Percentiles rank a stretch among this genome's conserved stretches.
These are phyloP conservation scores for Lysiphlebus fabarum DNA, from an alignment of 1,140 invertebrate species.

Conservation along the genomic window DNA sequence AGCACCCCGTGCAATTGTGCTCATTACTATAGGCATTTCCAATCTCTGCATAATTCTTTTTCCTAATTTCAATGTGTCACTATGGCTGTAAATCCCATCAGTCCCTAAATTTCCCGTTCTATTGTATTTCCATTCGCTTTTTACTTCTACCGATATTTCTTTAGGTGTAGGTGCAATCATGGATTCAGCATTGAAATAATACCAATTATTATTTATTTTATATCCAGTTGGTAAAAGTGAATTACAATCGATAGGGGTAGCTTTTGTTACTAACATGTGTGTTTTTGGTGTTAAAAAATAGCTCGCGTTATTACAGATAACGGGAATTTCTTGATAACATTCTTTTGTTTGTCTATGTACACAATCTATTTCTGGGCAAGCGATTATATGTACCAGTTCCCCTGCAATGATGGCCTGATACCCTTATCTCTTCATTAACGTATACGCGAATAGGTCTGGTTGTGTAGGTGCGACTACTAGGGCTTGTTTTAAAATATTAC, in stretches of 20 bases:
- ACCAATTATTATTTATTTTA: slow-evolving; percentile 17
- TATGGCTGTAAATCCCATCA: slow-evolving; percentile 15
- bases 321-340: too few species aligned
- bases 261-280: too few species aligned
- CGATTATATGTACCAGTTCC: slow-evolving; percentile 25
- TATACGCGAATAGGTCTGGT: slow-evolving; percentile 29
- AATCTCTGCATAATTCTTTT: slow-evolving; percentile 25
- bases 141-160: background rate
- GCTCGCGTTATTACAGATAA: too few species aligned
- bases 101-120: slow-evolving; percentile 14
- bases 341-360: too few species aligned
- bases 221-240: too few species aligned
- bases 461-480: slow-evolving; percentile 19
- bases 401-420: slow-evolving; percentile 21
- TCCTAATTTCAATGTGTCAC: slow-evolving; percentile 19
- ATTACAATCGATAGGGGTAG: too few species aligned
- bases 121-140: slow-evolving; percentile 19
- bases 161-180: background rate
- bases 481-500: slow-evolving; percentile 19
- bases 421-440: slow-evolving; percentile 25
- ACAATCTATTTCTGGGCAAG: too few species aligned
- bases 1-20: slow-evolving; percentile 12
- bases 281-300: too few species aligned
- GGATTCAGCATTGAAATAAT: background rate
- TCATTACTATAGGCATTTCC: slow-evolving; percentile 17